These are phyloP conservation scores for Heliconius eleuchia DNA, from an alignment of 1,140 invertebrate species.

Conservation along the genomic window DNA sequence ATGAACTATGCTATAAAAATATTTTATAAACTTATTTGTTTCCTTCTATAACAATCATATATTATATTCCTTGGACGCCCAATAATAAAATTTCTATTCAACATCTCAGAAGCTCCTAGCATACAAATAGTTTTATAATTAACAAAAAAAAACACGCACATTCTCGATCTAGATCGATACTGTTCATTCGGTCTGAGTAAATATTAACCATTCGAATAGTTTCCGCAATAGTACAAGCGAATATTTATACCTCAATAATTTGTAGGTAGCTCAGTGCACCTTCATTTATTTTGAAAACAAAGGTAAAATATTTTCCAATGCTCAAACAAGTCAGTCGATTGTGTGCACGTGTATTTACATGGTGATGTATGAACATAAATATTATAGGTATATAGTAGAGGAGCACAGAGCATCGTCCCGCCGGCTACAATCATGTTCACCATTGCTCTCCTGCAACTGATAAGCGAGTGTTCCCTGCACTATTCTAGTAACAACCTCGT, in stretches of 20 bases:
- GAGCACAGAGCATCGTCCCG: slow-evolving; percentile 25
- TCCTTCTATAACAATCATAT: neutral
- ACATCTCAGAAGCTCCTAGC: no score
- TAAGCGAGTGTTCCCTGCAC: slow-evolving; percentile 15
- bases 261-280: neutral
- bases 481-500: slow-evolving; percentile 13
- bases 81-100: no score
- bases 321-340: slow-evolving; percentile 13
- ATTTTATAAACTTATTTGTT: neutral
- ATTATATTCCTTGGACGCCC: neutral
- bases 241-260: neutral
- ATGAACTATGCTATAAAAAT: neutral
- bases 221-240: neutral
- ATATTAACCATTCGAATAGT: neutral
- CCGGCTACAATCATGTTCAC: slow-evolving; percentile 34
- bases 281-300: neutral
- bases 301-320: neutral
- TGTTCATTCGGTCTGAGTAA: neutral
- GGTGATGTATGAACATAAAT: slow-evolving; percentile 31
- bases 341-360: slow-evolving; percentile 22
- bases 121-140: no score
- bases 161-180: neutral
- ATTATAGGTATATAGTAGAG: slow-evolving; percentile 2
- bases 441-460: slow-evolving; percentile 26
- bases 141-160: no score